These are phyloP conservation scores for Thryonomys swinderianus DNA, from an alignment of 2,113 vertebrate genomes.

Conservation along the genomic window DNA sequence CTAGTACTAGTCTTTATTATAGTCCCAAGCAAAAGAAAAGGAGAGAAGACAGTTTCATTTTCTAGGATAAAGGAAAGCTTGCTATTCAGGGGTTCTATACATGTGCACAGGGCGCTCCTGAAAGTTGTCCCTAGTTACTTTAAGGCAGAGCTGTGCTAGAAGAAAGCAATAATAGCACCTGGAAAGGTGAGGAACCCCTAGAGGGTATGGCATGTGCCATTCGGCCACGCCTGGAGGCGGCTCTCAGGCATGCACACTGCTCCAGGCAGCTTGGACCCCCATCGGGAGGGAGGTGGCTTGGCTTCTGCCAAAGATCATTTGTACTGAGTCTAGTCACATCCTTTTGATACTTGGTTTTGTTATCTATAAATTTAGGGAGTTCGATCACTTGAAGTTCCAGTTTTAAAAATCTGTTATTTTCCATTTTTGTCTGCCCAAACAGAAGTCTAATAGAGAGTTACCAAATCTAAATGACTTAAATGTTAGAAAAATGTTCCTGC, in stretches of 20 bases:
- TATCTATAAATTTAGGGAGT: background rate
- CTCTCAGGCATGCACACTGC: background rate
- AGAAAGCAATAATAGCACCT: background rate
- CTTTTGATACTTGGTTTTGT: background rate
- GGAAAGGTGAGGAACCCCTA: rapidly evolving
- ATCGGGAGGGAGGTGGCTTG: background rate
- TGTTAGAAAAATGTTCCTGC: background rate
- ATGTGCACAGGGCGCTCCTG: background rate
- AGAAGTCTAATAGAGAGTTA: background rate
- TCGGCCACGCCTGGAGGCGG: background rate
- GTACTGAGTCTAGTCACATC: background rate
- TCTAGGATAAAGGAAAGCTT: background rate
- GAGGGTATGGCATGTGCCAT: background rate
- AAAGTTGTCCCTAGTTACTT: background rate
- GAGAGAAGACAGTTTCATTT: background rate
- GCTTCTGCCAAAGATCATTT: background rate
- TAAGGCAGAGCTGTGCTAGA: background rate
- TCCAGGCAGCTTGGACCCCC: background rate
- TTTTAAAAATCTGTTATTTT: conserved; percentile 39
- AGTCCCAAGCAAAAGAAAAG: background rate
- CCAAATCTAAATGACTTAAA: background rate
- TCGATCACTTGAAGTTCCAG: background rate
- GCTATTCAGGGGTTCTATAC: background rate
- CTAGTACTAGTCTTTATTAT: background rate
- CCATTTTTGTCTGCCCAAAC: background rate